A percentile compares a stretch with the other conserved stretches of the same genome.
Evolutionary conservation across 1,140 invertebrate species (phyloP).

Genomic region (Lithobius niger): DNA sequence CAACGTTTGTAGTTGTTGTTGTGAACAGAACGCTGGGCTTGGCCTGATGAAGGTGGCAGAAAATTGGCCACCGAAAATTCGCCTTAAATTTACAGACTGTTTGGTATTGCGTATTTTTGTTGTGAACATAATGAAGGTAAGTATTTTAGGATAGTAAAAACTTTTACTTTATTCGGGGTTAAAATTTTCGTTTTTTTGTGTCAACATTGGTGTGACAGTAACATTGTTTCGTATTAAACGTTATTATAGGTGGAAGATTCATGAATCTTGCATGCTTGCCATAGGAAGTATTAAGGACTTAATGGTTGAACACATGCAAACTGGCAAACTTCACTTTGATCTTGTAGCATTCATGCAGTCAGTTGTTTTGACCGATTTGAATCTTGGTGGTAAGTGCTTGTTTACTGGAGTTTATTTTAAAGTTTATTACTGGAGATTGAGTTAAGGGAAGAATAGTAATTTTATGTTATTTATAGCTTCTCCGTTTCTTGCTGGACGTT

Average conservation of each 20-base stretch:
- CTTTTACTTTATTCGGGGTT: neutral
- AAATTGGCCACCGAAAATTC: too few species aligned
- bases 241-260: conserved; percentile 49
- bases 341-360: conserved; percentile 46
- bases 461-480: conserved; percentile 32
- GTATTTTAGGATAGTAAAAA: too few species aligned
- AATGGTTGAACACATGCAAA: conserved; percentile 40
- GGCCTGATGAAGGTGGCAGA: too few species aligned
- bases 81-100: too few species aligned
- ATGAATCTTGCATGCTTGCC: conserved; percentile 56
- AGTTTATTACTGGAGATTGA: neutral
- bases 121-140: too few species aligned
- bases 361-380: conserved; percentile 36
- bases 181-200: too few species aligned
- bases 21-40: too few species aligned
- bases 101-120: too few species aligned
- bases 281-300: conserved; percentile 42
- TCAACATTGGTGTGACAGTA: conserved; percentile 1
- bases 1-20: too few species aligned
- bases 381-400: conserved; percentile 29
- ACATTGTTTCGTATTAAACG: too few species aligned
- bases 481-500: conserved; percentile 55
- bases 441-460: conserved; percentile 4
- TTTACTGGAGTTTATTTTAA: conserved; percentile 25
- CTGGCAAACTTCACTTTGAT: conserved; percentile 46